Percentiles rank a stretch among this genome's conserved stretches.
These are phyloP conservation scores for Holacanthus passer DNA, from an alignment of 2,113 vertebrate species.

Conservation along the genomic window DNA sequence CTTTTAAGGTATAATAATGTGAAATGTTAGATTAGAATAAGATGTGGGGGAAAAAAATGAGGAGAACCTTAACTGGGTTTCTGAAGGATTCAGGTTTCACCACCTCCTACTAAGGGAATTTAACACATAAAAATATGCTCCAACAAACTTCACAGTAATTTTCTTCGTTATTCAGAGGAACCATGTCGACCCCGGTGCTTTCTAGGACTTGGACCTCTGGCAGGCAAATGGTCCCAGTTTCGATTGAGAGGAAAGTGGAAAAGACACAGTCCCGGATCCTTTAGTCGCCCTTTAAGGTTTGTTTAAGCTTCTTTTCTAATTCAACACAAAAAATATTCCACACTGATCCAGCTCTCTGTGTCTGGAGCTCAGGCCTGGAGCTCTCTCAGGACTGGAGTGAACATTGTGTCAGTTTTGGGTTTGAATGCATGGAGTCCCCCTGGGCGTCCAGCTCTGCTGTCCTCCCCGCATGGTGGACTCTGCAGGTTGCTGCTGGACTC, in stretches of 20 bases:
- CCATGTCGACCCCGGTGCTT: neutral
- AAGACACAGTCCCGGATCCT: neutral
- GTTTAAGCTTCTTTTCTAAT: neutral
- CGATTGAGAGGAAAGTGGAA: neutral
- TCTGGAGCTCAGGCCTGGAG: neutral
- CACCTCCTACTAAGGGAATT: too few species aligned
- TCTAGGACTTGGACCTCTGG: neutral
- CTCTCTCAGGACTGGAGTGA: neutral
- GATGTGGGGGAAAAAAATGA: neutral
- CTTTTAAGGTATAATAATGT: neutral
- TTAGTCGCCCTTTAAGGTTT: neutral
- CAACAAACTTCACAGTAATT: neutral
- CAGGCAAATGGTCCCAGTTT: slow-evolving; percentile 13
- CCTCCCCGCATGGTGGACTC: neutral
- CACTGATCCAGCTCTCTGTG: neutral
- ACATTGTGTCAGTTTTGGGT: neutral
- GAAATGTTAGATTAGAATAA: neutral
- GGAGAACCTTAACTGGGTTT: neutral
- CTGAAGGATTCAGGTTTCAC: neutral
- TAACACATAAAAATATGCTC: neutral
- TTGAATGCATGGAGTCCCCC: neutral
- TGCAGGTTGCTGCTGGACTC: slow-evolving; percentile 51
- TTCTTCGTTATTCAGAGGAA: neutral
- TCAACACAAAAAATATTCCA: neutral
- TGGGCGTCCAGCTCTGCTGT: neutral